Base-by-base conservation (phyloP, 2,113 vertebrate species). In the Polypterus bichir region DNA sequence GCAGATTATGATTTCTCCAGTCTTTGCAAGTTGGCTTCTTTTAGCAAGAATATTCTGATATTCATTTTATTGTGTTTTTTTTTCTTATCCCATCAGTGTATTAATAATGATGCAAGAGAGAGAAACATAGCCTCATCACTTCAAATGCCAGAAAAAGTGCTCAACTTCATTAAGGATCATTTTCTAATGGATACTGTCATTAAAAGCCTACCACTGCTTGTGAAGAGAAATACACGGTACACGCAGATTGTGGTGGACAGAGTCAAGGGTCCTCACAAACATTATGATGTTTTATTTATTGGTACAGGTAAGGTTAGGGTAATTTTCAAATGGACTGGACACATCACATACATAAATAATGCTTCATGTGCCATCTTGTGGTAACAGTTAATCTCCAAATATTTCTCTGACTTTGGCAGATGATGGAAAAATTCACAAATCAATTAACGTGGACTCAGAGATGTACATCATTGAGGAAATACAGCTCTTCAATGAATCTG, bases 121-220 rank as follows among this genome's bases (percentile, higher is more conserved):
- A 76, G 85, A 72, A 89, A 77, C 75, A 93, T 98, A 75, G 76
- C 71, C 60, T 94, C 93, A 0, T 97, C 94, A 0, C 83, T 97
- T 59, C 91, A 94, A 74, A 93, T 97, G 85, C 94, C 95, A 0
- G 94, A 98, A 77, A 91, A 93, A 6, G 94, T 96, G 73, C 81
- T 97, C 63, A 94, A 97, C 79, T 98, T 97, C 52, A 83, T 97
- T 70, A 98, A 98, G 77, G 93, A 98, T 76, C 95, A 97, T 74
- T 98, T 98, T 76, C 78, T 98, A 70, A 98, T 97, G 95, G 90
- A 96, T 59, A 83, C 68, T 44, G 84, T 91, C 0, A 87, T 97
- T 64, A 90, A 89, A 68, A 93, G 94, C 77, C 85, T 70, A 64
- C 84, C 91, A 0, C 76, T 97, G 62, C 84, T 98, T 49, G 77